Base-by-base conservation (phyloP, 2,113 vertebrate genomes). In the Rhinogobius similis region DNA sequence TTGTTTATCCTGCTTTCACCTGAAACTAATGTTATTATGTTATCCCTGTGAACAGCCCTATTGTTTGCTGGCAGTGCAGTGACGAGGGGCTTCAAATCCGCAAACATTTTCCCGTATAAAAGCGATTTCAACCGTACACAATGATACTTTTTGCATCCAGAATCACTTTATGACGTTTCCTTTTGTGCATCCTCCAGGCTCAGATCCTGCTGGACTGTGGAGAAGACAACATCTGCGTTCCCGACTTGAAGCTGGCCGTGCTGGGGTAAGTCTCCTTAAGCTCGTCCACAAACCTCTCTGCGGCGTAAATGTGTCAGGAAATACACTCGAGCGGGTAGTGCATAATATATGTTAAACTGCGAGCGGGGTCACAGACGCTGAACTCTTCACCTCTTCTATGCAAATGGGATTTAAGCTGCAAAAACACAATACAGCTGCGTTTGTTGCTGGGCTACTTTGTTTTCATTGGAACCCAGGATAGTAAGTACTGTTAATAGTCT, bases 141-240 rank as follows among this genome's bases (percentile, higher is more conserved):
- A 36, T 36, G 3, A 3, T 2, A 36, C 6, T 36, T 36, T 36
- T 36, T 36, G 32, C 5, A 8, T 36, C 32, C 32, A 36, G 9
- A 41, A 41, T 41, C 10, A 41, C 39, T 52, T 68, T 63, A 52
- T 78, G 23, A 10, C 18, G n/a, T n/a, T n/a, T n/a, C n/a, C n/a
- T n/a, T 63, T 20, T 86, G 38, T 85, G 58, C 70, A 5, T 81
- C 67, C 75, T 85, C 41, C 72, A 97, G 96, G 93, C 94, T 62
- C 95, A 96, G 79, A 97, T 97, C 79, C 88, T 95, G 86, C 83
- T 97, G 84, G 96, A 97, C 87, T 97, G 96, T 38, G 96, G 95
- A 1, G 96, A 96, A 32, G 95, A 97, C 88, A 97, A 97, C 86
- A 93, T 97, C 88, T 97, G 96, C 59, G 96, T 97, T 50, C 96